Evolutionary conservation across 2,888 invertebrate genomes (phyloP), one percentile per base, ranked within the genome.

Genomic region (Adineta ricciae): DNA sequence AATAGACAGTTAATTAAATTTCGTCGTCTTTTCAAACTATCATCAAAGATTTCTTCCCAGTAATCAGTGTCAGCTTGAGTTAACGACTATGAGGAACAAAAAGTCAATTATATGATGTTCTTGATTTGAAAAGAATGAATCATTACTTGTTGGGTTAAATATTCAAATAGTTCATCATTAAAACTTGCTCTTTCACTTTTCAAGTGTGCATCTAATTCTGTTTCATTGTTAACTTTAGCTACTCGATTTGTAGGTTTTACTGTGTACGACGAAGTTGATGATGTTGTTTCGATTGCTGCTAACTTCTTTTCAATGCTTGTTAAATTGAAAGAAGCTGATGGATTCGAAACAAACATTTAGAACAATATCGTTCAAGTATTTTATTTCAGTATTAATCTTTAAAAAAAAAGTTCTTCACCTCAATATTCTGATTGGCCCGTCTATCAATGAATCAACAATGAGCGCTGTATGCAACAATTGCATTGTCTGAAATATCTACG

Each of bases 1-100:
- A 78, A n/a, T 78, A 78, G 3, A 78, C 78, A 78, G n/a, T 78
- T 78, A 7, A 78, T 78, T 41, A 78, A 78, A 78, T 78, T 78
- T 24, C 78, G 41, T 24, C 78, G 78, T 11, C 24, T 21, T 78
- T 78, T 41, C n/a, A 38, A 78, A 78, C 78, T 78, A 78, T 24
- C 8, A 2, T 1, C 9, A 78, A 78, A 78, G n/a, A 41, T 78
- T 41, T 78, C 41, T 78, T 78, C 78, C 78, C 78, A 78, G 41
- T 78, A 78, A 41, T 78, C 78, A 21, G 78, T 41, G 16, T 78
- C 78, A 11, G 78, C 78, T 78, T 78, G 38, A 41, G 41, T 41
- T 11, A 78, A 78, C 11, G 78, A 41, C 78, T 78, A 41, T 24
- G 11, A 11, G 11, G 46, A 46, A 46, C n/a, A n/a, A 46, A 46